phyloP scores from a whole-genome alignment of 2,113 vertebrate species.

The Lucifuga dentata region DNA sequence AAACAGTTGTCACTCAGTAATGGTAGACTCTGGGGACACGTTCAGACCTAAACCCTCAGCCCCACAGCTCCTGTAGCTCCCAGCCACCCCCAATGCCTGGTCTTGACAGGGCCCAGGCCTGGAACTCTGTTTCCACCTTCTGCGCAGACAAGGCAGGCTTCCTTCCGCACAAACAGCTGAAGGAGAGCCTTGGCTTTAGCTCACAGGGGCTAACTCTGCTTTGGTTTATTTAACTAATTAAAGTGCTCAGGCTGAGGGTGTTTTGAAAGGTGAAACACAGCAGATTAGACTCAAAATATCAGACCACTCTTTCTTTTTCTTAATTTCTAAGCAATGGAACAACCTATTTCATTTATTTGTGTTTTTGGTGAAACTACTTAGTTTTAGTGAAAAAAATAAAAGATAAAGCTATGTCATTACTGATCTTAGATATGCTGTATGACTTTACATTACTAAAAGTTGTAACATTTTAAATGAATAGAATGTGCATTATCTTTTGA shows the following conservation, averaged over 20 bases:
- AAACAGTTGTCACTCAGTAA: slow-evolving; percentile 93
- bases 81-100: slow-evolving; percentile 27
- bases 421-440: not conserved
- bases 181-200: slow-evolving; percentile 57
- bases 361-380: not conserved
- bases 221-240: slow-evolving; percentile 78
- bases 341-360: slow-evolving; percentile 6
- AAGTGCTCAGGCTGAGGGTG: slow-evolving; percentile 60
- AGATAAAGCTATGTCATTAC: not conserved
- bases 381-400: no score
- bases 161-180: slow-evolving; percentile 65
- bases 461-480: no score
- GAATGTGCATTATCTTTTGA: no score
- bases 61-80: slow-evolving; percentile 51
- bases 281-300: slow-evolving; percentile 33
- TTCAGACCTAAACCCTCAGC: slow-evolving; percentile 51
- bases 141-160: slow-evolving; percentile 59
- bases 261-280: slow-evolving; percentile 40
- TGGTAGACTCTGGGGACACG: slow-evolving; percentile 68
- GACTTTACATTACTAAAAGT: no score
- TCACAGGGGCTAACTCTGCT: slow-evolving; percentile 51
- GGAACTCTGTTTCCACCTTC: slow-evolving; percentile 63
- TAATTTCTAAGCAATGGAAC: not conserved
- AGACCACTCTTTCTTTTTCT: slow-evolving; percentile 2
- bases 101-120: slow-evolving; percentile 68